Evolutionary conservation across 2,888 invertebrate species (phyloP).

Genomic region (Helobdella robusta): DNA sequence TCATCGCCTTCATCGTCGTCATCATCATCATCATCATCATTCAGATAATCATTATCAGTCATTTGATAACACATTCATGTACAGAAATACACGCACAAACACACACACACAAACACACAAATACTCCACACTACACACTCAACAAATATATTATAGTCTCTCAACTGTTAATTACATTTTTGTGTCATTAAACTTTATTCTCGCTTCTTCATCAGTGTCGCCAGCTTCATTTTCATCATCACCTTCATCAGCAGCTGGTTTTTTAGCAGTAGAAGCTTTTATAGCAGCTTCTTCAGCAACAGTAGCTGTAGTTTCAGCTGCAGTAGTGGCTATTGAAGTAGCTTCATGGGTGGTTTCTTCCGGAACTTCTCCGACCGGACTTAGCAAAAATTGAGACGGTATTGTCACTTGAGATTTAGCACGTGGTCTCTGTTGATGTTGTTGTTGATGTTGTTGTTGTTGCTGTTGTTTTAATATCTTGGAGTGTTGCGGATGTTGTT

Average conservation of each 20-base stretch:
- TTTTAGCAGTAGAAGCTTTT: background rate
- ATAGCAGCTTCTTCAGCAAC: background rate
- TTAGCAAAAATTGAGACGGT: too few relatives aligned
- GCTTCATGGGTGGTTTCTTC: conserved; percentile 1
- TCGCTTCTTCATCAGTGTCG: background rate
- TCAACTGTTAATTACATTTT: background rate
- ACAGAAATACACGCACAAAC: background rate
- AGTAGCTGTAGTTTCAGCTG: background rate
- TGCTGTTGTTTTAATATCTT: too few relatives aligned
- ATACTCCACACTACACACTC: background rate
- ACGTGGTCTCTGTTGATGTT: too few relatives aligned
- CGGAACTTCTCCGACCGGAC: conserved; percentile 3
- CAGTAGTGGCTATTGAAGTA: too few relatives aligned
- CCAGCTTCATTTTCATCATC: background rate
- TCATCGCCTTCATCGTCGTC: too few relatives aligned
- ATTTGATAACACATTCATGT: too few relatives aligned
- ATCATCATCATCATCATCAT: too few relatives aligned
- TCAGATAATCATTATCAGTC: too few relatives aligned
- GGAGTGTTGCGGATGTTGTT: too few relatives aligned
- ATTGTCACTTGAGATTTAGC: too few relatives aligned
- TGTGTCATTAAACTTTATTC: background rate
- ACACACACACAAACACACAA: background rate
- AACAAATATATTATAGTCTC: background rate
- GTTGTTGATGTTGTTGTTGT: too few relatives aligned
- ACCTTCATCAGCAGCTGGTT: background rate